Evolutionary conservation across 2,797 vertebrate species (phyloP).

Genomic region (Cirrhinus molitorella): DNA sequence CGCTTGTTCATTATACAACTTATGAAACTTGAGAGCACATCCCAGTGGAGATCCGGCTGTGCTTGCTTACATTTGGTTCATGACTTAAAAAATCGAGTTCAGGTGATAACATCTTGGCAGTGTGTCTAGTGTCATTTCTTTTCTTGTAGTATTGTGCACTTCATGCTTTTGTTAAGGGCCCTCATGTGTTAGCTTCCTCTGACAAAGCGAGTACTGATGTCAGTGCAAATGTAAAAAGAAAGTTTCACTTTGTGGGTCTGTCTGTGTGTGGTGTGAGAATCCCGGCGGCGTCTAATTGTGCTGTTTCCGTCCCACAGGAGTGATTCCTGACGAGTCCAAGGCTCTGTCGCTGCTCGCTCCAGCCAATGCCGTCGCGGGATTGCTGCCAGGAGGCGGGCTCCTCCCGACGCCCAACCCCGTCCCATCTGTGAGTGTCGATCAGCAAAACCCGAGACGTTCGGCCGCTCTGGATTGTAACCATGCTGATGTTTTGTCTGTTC

Average conservation of each 20-base stretch:
- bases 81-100: conserved; percentile 99
- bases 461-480: background rate
- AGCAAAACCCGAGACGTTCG: background rate
- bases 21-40: conserved; percentile 99
- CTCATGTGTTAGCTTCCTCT: conserved; percentile 56
- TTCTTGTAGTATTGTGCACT: conserved; percentile 78
- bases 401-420: conserved; percentile 97
- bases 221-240: conserved; percentile 71
- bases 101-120: conserved; percentile 99
- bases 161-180: conserved; percentile 66
- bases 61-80: conserved; percentile 99
- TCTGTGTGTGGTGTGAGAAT: conserved; percentile 69
- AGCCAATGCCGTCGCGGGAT: conserved; percentile 98
- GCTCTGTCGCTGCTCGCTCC: conserved; percentile 98
- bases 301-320: conserved; percentile 90
- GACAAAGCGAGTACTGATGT: conserved; percentile 72
- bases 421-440: conserved; percentile 82
- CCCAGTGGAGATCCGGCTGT: conserved; percentile 99
- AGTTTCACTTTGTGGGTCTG: conserved; percentile 84
- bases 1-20: conserved; percentile 99
- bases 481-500: background rate
- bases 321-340: conserved; percentile 99
- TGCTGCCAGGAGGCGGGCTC: conserved; percentile 97
- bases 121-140: conserved; percentile 98
- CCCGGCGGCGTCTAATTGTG: conserved; percentile 58